Evolutionary conservation across 2,888 invertebrate genomes (phyloP).

Genomic region (Dromius quadrimaculatus): DNA sequence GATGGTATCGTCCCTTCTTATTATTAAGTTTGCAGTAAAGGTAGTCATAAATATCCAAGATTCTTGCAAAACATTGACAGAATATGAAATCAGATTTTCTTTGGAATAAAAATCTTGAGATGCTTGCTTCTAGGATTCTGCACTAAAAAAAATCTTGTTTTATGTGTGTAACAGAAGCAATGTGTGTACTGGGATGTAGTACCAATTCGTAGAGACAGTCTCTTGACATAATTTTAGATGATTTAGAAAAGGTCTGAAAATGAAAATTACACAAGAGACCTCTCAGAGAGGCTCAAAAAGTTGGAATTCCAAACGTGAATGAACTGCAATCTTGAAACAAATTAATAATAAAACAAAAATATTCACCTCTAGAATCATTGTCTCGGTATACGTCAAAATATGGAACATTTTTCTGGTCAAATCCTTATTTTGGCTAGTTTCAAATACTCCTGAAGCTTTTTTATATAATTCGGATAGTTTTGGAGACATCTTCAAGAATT

Average conservation of each 20-base stretch:
- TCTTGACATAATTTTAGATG: too few relatives aligned
- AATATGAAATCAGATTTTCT: neutral
- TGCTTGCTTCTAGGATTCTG: constrained; percentile 1
- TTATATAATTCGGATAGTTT: neutral
- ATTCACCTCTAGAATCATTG: neutral
- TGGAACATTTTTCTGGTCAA: neutral
- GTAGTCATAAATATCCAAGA: neutral
- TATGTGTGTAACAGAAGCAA: too few relatives aligned
- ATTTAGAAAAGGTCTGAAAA: too few relatives aligned
- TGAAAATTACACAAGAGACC: too few relatives aligned
- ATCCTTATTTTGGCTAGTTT: neutral
- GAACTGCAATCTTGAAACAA: neutral
- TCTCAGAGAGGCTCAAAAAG: too few relatives aligned
- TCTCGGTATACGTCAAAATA: neutral
- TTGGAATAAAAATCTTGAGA: neutral
- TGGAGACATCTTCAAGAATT: neutral
- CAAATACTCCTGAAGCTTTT: neutral
- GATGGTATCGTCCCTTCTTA: neutral
- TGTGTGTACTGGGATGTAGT: neutral
- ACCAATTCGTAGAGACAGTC: too few relatives aligned
- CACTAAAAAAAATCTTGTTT: neutral
- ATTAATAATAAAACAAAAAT: neutral
- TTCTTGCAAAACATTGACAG: neutral
- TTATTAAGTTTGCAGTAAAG: neutral
- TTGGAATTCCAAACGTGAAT: too few relatives aligned